These are phyloP conservation scores for Carduelis carduelis DNA, from an alignment of 2,797 vertebrate genomes.

Conservation along the genomic window DNA sequence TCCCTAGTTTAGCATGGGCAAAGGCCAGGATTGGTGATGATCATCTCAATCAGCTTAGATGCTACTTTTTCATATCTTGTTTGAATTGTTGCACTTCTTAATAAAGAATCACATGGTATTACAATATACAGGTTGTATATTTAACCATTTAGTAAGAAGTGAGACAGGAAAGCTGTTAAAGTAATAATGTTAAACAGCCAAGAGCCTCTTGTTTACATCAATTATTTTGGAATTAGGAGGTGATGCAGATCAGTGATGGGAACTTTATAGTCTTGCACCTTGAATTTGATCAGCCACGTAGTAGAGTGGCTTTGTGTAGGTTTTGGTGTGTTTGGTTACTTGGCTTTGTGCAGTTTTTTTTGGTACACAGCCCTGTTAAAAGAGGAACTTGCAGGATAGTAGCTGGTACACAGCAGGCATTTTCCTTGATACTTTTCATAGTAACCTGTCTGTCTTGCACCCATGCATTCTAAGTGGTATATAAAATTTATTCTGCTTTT, in stretches of 20 bases:
- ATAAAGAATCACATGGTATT: background rate
- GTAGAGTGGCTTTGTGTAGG: background rate
- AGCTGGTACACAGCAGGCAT: background rate
- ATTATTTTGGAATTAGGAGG: background rate
- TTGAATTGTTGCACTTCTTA: background rate
- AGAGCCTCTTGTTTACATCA: background rate
- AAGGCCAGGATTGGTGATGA: background rate
- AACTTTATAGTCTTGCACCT: background rate
- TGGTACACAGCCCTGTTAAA: background rate
- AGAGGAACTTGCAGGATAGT: background rate
- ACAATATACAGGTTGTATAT: background rate
- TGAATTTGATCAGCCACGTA: background rate
- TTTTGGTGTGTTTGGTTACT: background rate
- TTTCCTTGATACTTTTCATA: background rate
- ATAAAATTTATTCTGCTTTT: background rate
- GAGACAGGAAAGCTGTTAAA: background rate
- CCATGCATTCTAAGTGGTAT: background rate
- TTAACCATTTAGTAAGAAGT: background rate
- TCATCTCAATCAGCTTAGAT: background rate
- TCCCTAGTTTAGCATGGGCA: background rate
- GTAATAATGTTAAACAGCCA: background rate
- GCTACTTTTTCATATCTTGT: background rate
- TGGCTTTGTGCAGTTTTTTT: accelerated
- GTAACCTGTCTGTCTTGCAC: background rate
- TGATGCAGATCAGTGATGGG: background rate